These are phyloP conservation scores for Drosophila pseudotalamancana DNA, from an alignment of 2,888 invertebrate species.

Conservation along the genomic window DNA sequence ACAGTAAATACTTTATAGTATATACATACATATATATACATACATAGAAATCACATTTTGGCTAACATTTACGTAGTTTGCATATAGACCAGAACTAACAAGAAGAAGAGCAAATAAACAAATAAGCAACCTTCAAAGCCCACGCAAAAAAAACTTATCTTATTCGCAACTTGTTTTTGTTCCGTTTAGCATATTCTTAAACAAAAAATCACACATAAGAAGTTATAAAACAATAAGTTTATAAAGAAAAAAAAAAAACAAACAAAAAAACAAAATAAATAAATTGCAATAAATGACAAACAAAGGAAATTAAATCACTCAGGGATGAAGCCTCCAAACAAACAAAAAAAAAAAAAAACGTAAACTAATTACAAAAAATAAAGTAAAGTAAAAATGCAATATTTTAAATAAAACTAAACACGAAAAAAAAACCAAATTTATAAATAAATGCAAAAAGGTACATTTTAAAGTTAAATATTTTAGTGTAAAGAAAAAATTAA, in stretches of 20 bases:
- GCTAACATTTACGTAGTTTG: slow-evolving; percentile 18
- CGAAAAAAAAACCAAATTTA: slow-evolving; percentile 45
- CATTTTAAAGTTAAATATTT: slow-evolving; percentile 77
- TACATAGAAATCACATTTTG: slow-evolving; percentile 51
- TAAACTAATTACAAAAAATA: slow-evolving; percentile 43
- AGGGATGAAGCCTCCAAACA: slow-evolving; percentile 84
- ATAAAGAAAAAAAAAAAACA: slow-evolving; percentile 46
- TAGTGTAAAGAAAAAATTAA: slow-evolving; percentile 60
- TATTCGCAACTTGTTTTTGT: slow-evolving; percentile 59
- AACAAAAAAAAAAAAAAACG: slow-evolving; percentile 61
- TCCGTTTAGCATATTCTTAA: slow-evolving; percentile 54
- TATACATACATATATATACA: slow-evolving; percentile 1
- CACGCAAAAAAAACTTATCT: slow-evolving; percentile 40
- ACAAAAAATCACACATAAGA: slow-evolving; percentile 65
- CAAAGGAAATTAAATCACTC: slow-evolving; percentile 83
- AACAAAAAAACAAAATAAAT: too few relatives aligned
- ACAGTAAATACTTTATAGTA: slow-evolving; percentile 63
- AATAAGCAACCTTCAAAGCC: slow-evolving; percentile 71
- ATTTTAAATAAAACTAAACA: slow-evolving; percentile 71
- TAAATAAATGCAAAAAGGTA: slow-evolving; percentile 51
- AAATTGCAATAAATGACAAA: slow-evolving; percentile 80
- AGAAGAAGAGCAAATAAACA: slow-evolving; percentile 43
- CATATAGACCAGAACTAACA: slow-evolving; percentile 12
- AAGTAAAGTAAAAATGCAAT: slow-evolving; percentile 70
- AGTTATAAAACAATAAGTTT: slow-evolving; percentile 76